A percentile compares a stretch with the other conserved stretches of the same genome.
phyloP scores from a whole-genome alignment of 1,140 invertebrate genomes.

The Papilio helenus region DNA sequence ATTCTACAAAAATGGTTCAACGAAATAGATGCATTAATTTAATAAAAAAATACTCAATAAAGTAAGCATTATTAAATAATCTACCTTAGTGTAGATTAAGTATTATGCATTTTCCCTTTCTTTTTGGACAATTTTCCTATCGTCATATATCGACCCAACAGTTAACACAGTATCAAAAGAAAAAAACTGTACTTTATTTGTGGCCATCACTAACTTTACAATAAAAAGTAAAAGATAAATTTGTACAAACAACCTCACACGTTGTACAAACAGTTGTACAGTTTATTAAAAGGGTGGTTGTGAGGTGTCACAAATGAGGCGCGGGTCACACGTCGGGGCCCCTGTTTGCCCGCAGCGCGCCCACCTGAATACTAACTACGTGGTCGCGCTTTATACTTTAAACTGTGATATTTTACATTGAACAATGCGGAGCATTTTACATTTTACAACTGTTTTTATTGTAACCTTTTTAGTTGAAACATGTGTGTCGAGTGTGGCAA shows the following conservation, averaged over 20 bases:
- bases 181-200: too few relatives aligned
- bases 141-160: too few relatives aligned
- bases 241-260: not conserved
- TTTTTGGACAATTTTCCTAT: too few relatives aligned
- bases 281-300: slow-evolving; percentile 23
- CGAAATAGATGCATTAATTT: not conserved
- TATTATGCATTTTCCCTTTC: too few relatives aligned
- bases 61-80: too few relatives aligned
- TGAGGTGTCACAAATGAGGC: slow-evolving; percentile 33
- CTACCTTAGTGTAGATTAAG: too few relatives aligned
- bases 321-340: slow-evolving; percentile 23
- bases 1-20: not conserved
- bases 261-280: not conserved
- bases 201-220: not conserved
- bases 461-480: not conserved
- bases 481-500: too few relatives aligned
- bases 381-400: not conserved
- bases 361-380: slow-evolving; percentile 31
- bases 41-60: not conserved
- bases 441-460: not conserved
- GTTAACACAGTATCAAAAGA: too few relatives aligned
- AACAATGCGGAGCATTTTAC: not conserved
- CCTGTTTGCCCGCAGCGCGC: slow-evolving; percentile 22
- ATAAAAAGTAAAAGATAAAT: too few relatives aligned
- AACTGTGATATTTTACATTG: slow-evolving; percentile 4